Conservation (phyloP, 1,140 invertebrate species). For the Pseudomyrmex dendroicus region DNA sequence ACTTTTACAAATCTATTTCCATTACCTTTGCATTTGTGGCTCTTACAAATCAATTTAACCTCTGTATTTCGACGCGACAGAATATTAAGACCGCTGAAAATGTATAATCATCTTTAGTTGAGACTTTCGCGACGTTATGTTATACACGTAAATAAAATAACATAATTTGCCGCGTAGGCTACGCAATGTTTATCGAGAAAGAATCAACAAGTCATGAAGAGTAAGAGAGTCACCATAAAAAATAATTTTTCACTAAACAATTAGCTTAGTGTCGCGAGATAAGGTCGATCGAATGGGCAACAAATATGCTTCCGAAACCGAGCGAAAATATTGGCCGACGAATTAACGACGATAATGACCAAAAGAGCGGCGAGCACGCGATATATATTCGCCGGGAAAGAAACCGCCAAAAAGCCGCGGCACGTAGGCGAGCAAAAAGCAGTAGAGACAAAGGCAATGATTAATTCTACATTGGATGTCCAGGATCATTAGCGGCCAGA, state of each 20-base stretch:
- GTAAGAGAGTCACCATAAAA: not conserved
- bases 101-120: conserved; percentile 27
- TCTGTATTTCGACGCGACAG: conserved; percentile 3
- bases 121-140: conserved; percentile 8
- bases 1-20: conserved; percentile 46
- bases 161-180: conserved; percentile 8
- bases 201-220: conserved; percentile 24
- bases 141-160: conserved; percentile 36
- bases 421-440: conserved; percentile 74
- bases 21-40: conserved; percentile 9
- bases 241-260: conserved; percentile 25
- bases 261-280: not conserved
- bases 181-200: conserved; percentile 6
- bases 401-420: conserved; percentile 65
- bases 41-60: conserved; percentile 52
- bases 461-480: conserved; percentile 81
- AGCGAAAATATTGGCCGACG: conserved; percentile 37
- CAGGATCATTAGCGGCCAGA: conserved; percentile 81
- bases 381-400: conserved; percentile 9
- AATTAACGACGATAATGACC: conserved; percentile 69
- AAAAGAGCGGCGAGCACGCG: conserved; percentile 40
- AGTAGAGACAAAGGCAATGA: conserved; percentile 81
- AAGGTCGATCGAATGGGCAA: conserved; percentile 37
- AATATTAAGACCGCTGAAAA: conserved; percentile 31
- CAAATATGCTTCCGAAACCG: conserved; percentile 23